Base-by-base conservation (phyloP, 1,140 invertebrate species). In the Aphaenogaster rudis region DNA sequence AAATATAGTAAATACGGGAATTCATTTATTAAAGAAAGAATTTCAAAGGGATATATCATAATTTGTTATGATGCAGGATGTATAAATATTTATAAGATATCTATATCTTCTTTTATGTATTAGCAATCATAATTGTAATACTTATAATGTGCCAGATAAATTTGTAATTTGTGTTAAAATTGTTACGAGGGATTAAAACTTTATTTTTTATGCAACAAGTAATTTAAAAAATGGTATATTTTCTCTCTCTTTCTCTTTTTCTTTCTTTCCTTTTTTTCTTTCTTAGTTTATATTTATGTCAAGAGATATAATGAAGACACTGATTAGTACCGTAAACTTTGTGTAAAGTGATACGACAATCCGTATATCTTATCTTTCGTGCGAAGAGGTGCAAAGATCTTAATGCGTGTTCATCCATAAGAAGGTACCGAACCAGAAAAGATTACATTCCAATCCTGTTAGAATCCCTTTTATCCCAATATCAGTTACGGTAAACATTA, bases 381-480 rank as follows among this genome's bases (percentile, higher is more conserved):
- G 71, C 48, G 21, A 28, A 80, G 54, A 28, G 48, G n/a, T 80
- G 48, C 61, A 63, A 66, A 67, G 52, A 42, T 42, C 8, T 80
- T 66, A 50, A 80, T 33, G 45, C 50, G 13, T 71, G 1, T 15
- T 64, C 36, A 78, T 64, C 28, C 45, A 3, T 33, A 39, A 78
- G 61, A 78, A 64, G 48, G 13, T 67, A 17, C 7, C 6, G 39
- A 28, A 59, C 2, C 17, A 36, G 45, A 36, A 57, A 67, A 59
- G 79, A 82, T 59, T 39, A 52, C n/a, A 48, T 54, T 52, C 21
- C 36, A 36, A 82, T 82, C 66, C 42, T 48, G 21, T 72, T 42
- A n/a, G 0, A 36, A 48, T 48, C 17, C 80, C 28, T 42, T 84
- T 74, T n/a, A 59, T 45, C 39, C 66, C 0, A 17, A 21, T 48